phyloP scores from a whole-genome alignment of 2,113 vertebrate genomes.

The Rhadina sibilatrix region DNA sequence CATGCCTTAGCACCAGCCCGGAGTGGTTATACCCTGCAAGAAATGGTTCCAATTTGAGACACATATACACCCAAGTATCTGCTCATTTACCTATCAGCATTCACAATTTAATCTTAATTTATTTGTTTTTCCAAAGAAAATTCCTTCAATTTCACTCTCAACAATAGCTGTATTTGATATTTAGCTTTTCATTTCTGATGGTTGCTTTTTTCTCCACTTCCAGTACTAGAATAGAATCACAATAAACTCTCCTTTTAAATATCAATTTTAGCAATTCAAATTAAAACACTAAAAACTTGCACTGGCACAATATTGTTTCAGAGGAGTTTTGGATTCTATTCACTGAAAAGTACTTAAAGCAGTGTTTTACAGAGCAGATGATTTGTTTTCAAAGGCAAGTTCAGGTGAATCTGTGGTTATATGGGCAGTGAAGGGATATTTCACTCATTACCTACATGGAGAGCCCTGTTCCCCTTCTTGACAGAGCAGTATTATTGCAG shows the following conservation, averaged over 20 bases:
- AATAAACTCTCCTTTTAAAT: background rate
- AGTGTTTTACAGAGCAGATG: background rate
- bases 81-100: background rate
- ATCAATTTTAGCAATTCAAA: slow-evolving; percentile 30
- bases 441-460: background rate
- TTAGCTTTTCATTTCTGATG: background rate
- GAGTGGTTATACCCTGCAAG: background rate
- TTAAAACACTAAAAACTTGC: slow-evolving; percentile 2
- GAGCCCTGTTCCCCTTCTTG: background rate
- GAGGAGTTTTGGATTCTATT: background rate
- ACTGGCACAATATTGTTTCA: background rate
- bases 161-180: background rate
- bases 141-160: background rate
- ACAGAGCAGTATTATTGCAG: background rate
- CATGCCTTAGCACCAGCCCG: background rate
- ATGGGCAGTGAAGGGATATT: background rate
- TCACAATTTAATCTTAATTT: background rate
- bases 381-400: slow-evolving; percentile 31
- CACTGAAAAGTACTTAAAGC: background rate
- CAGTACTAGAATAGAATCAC: background rate
- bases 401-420: slow-evolving; percentile 4
- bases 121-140: accelerated
- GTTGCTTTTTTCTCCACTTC: background rate
- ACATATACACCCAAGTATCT: background rate
- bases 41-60: background rate